Percentiles rank a stretch among this genome's conserved stretches.
Evolutionary conservation across 2,113 vertebrate species (phyloP).

Genomic region (Chrysochloris asiatica): DNA sequence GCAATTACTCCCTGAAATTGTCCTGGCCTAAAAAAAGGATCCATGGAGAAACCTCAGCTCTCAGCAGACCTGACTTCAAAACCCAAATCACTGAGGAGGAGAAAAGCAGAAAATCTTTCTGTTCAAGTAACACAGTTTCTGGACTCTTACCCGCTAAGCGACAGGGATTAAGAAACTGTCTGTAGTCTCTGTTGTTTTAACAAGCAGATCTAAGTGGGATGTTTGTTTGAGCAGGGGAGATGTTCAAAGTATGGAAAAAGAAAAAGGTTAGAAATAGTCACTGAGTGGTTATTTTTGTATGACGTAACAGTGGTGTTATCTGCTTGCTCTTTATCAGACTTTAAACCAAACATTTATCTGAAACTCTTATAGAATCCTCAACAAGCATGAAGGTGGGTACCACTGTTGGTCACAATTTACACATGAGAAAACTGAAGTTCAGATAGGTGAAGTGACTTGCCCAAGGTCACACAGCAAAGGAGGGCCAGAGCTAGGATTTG

Average conservation of each 20-base stretch:
- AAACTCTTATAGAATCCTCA: neutral
- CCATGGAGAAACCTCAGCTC: neutral
- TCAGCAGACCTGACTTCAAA: conserved; percentile 32
- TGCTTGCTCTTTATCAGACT: neutral
- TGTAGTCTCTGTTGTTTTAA: neutral
- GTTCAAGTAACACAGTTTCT: neutral
- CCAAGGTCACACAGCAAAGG: neutral
- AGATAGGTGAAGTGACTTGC: conserved; percentile 13
- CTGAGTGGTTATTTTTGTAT: neutral
- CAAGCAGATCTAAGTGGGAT: neutral
- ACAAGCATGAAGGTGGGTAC: neutral
- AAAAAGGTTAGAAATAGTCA: neutral
- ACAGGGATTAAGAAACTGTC: neutral
- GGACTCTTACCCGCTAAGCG: neutral
- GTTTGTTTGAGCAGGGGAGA: neutral
- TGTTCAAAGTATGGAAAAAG: neutral
- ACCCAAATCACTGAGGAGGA: conserved; percentile 21
- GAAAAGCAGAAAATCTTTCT: conserved; percentile 42
- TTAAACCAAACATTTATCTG: neutral
- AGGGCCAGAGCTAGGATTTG: neutral
- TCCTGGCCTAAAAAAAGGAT: neutral
- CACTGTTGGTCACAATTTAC: neutral
- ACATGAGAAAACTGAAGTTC: neutral
- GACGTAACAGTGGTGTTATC: neutral
- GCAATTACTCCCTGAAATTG: conserved; percentile 54